Percentiles rank a stretch among this genome's conserved stretches.
These are phyloP conservation scores for Archilochus colubris DNA, from an alignment of 2,113 vertebrate genomes.

Conservation along the genomic window DNA sequence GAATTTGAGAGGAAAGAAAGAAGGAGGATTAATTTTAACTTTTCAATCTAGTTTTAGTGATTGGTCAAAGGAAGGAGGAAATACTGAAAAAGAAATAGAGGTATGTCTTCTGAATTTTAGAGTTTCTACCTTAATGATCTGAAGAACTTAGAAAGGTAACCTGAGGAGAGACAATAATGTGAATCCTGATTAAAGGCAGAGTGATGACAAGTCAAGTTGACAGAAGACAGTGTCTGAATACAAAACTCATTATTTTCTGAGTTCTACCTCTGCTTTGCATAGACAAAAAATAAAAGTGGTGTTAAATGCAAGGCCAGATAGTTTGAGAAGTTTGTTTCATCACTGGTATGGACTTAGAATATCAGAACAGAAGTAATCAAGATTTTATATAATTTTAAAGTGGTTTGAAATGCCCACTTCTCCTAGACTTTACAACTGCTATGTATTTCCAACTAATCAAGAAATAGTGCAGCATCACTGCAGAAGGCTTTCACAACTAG, in stretches of 20 bases:
- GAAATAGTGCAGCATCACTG: background rate
- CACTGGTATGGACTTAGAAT: background rate
- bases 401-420: background rate
- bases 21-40: background rate
- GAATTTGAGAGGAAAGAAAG: background rate
- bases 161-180: background rate
- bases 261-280: background rate
- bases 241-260: background rate
- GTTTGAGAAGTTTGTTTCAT: background rate
- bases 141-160: background rate
- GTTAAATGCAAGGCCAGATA: background rate
- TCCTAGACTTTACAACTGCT: background rate
- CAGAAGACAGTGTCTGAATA: background rate
- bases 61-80: background rate
- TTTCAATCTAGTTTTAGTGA: background rate
- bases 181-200: constrained; percentile 7
- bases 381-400: background rate
- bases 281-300: background rate
- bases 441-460: background rate
- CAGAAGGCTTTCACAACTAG: background rate
- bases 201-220: background rate
- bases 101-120: background rate
- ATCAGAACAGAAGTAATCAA: background rate
- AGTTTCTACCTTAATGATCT: constrained; percentile 9
- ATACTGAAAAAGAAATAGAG: background rate